phyloP scores from a whole-genome alignment of 2,113 vertebrate genomes.

The Labeo rohita region DNA sequence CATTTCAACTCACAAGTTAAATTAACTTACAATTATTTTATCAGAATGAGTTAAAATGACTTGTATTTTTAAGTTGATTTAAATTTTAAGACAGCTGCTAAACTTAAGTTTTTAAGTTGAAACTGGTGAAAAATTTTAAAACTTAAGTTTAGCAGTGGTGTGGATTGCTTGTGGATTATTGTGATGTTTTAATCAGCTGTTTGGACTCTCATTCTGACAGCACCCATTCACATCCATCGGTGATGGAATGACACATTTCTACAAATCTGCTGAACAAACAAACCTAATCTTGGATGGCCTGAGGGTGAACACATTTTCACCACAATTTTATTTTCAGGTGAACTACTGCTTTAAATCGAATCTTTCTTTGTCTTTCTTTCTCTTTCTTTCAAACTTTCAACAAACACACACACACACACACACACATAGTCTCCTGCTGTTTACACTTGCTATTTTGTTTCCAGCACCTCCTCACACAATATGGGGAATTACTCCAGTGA shows the following conservation, averaged over 20 bases:
- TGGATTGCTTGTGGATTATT: no score
- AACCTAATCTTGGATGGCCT: not conserved
- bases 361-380: not conserved
- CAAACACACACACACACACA: constrained; percentile 1
- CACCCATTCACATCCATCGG: no score
- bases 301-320: not conserved
- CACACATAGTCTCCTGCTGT: not conserved
- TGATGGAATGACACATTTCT: not conserved
- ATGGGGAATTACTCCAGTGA: constrained; percentile 39
- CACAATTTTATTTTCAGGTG: not conserved
- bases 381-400: not conserved
- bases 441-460: constrained; percentile 46
- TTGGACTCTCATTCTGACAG: no score
- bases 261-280: not conserved
- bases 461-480: constrained; percentile 49
- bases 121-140: no score
- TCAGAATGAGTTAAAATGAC: no score
- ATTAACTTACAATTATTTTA: no score
- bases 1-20: no score
- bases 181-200: no score
- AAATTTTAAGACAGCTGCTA: no score
- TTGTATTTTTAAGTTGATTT: no score
- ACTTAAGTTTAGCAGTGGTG: no score
- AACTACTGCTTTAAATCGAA: not conserved
- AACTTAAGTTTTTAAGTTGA: no score